Base-by-base conservation (phyloP, 2,888 invertebrate species). In the Ommatoiulus sabulosus region DNA sequence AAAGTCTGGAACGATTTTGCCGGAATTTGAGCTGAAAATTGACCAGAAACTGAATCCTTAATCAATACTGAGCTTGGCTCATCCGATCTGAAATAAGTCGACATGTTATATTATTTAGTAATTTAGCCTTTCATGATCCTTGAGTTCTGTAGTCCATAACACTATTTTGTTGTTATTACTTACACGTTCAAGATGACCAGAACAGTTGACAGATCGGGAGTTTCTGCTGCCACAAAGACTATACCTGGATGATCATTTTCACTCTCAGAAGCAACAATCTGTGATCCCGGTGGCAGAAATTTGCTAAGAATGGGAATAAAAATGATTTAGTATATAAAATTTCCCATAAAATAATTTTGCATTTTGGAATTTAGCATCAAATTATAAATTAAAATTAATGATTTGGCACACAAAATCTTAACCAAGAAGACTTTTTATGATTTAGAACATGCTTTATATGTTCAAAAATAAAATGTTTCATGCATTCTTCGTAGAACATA, bases 261-360 rank as follows among this genome's bases (percentile, higher is more conserved):
- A 90, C 90, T 86, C 72, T 86, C 87, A 84, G 91, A 57, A 44
- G 91, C 90, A 84, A 94, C 92, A 91, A 93, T 91, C 88, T 92
- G 88, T 0, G 96, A 96, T 20, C 94, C 94, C 90, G 94, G 93
- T 0, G 95, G 94, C 63, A 96, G 93, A 91, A 96, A 96, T 92
- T 95, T 95, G 84, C 89, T 87, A 24, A 8, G 4, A 52, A 87
- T 1, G 43, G 10, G 44, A 63, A 43, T 4, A n/a, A n/a, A 57
- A 84, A 72, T 12, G n/a, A 46, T 24, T n/a, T n/a, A n/a, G n/a
- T n/a, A n/a, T n/a, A n/a, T n/a, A n/a, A n/a, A n/a, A n/a, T n/a
- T n/a, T n/a, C n/a, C n/a, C n/a, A n/a, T n/a, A n/a, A n/a, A n/a
- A n/a, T n/a, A n/a, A n/a, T n/a, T n/a, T n/a, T n/a, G n/a, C n/a